Evolutionary conservation across 2,888 invertebrate genomes (phyloP).

Genomic region (Glyphotaelius pellucidus): DNA sequence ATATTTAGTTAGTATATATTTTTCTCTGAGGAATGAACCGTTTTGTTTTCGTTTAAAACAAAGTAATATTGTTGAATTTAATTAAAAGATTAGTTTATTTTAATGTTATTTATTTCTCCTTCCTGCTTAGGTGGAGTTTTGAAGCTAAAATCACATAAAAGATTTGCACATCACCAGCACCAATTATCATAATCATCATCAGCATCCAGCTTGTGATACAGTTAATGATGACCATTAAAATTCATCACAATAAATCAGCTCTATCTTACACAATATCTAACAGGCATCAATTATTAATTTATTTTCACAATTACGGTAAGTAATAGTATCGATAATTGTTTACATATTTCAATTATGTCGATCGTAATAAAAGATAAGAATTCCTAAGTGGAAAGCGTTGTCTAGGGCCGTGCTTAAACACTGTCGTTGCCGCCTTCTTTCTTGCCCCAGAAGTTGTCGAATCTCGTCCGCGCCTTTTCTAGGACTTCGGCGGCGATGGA

Average conservation of each 20-base stretch:
- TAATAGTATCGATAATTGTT: not conserved
- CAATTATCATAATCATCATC: not conserved
- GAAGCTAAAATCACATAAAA: not conserved
- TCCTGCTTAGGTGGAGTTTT: not conserved
- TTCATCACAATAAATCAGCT: slow-evolving; percentile 48
- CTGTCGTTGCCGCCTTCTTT: slow-evolving; percentile 79
- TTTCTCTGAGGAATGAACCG: too few species aligned
- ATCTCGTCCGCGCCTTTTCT: slow-evolving; percentile 88
- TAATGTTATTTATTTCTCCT: not conserved
- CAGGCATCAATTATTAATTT: slow-evolving; percentile 60
- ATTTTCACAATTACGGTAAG: slow-evolving; percentile 23
- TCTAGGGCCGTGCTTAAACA: slow-evolving; percentile 58
- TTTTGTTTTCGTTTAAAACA: too few species aligned
- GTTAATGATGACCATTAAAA: not conserved
- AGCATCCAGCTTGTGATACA: not conserved
- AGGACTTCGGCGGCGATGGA: slow-evolving; percentile 85
- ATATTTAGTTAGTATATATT: too few species aligned
- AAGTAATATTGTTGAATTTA: too few species aligned
- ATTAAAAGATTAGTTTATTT: not conserved
- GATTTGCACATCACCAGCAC: slow-evolving; percentile 38
- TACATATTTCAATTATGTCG: not conserved
- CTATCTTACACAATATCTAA: slow-evolving; percentile 62
- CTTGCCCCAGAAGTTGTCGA: slow-evolving; percentile 91
- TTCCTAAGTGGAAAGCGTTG: slow-evolving; percentile 58
- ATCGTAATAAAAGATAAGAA: slow-evolving; percentile 9